Evolutionary conservation across 2,797 vertebrate genomes (phyloP).

Genomic region (Anolis apletophallus): DNA sequence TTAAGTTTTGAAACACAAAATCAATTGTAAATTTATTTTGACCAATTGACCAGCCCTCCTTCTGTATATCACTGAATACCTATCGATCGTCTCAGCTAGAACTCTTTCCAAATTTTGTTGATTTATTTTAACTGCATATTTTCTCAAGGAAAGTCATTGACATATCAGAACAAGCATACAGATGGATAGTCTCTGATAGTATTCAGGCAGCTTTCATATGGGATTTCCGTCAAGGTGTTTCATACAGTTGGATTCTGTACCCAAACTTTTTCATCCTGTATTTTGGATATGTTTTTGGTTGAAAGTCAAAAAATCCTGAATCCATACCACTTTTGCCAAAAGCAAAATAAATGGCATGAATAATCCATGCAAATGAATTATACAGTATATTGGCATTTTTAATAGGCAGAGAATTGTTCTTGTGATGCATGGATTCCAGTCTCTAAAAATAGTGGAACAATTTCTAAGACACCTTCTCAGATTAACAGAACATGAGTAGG

Average conservation of each 20-base stretch:
- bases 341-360: slow-evolving; percentile 61
- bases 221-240: background rate
- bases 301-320: slow-evolving; percentile 41
- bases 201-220: background rate
- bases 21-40: slow-evolving; percentile 82
- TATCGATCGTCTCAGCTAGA: slow-evolving; percentile 70
- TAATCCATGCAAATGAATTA: slow-evolving; percentile 71
- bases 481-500: slow-evolving; percentile 79
- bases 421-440: slow-evolving; percentile 73
- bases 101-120: slow-evolving; percentile 65
- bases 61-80: slow-evolving; percentile 70
- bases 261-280: slow-evolving; percentile 25
- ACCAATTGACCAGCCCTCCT: slow-evolving; percentile 73
- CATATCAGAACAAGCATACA: slow-evolving; percentile 46
- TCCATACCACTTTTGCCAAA: slow-evolving; percentile 48
- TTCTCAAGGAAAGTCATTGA: slow-evolving; percentile 55
- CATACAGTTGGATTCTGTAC: slow-evolving; percentile 33
- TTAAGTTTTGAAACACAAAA: slow-evolving; percentile 78
- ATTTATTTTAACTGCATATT: slow-evolving; percentile 73
- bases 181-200: slow-evolving; percentile 36
- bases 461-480: slow-evolving; percentile 75
- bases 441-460: slow-evolving; percentile 75
- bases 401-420: slow-evolving; percentile 67
- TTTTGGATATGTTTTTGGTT: slow-evolving; percentile 30
- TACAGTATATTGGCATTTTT: slow-evolving; percentile 59